Conservation (phyloP, 1,140 invertebrate genomes). For the Drosophila nebulosa region DNA sequence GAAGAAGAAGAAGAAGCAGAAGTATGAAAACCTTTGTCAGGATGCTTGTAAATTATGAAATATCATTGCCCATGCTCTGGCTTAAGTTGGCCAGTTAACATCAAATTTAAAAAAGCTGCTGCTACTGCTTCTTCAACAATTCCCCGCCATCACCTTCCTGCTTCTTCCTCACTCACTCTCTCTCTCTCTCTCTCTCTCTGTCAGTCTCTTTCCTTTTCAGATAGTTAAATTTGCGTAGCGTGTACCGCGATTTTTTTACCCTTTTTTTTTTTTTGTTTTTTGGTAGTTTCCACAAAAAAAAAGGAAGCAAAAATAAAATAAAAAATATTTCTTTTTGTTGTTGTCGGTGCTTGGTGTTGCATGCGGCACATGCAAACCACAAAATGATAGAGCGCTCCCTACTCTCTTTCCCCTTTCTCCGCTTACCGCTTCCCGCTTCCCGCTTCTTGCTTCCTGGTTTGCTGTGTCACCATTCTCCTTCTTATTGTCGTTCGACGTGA, state of each 20-base stretch:
- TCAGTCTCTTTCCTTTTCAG: conserved; percentile 38
- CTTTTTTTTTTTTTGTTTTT: conserved; percentile 1
- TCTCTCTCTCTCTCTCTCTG: conserved; percentile 12
- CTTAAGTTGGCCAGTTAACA: conserved; percentile 17
- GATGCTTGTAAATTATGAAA: conserved; percentile 12
- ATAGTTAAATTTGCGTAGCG: conserved; percentile 45
- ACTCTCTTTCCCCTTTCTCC: no score
- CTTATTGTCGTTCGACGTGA: background rate
- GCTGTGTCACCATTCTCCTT: background rate
- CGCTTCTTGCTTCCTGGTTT: background rate
- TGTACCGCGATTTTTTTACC: conserved; percentile 39
- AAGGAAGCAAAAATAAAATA: background rate
- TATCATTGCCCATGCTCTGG: conserved; percentile 8
- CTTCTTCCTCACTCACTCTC: conserved; percentile 1
- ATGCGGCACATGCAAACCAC: conserved; percentile 35
- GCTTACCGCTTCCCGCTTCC: no score
- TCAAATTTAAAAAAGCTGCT: conserved; percentile 59
- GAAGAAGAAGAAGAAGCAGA: background rate
- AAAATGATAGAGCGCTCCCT: conserved; percentile 27
- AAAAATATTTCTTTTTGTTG: background rate
- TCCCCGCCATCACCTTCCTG: no score
- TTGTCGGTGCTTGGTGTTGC: background rate
- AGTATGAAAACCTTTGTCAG: background rate
- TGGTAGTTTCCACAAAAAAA: background rate
- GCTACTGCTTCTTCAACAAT: conserved; percentile 41